Conservation (phyloP, 2,888 invertebrate genomes). For the Dasysyrphus tricinctus region DNA sequence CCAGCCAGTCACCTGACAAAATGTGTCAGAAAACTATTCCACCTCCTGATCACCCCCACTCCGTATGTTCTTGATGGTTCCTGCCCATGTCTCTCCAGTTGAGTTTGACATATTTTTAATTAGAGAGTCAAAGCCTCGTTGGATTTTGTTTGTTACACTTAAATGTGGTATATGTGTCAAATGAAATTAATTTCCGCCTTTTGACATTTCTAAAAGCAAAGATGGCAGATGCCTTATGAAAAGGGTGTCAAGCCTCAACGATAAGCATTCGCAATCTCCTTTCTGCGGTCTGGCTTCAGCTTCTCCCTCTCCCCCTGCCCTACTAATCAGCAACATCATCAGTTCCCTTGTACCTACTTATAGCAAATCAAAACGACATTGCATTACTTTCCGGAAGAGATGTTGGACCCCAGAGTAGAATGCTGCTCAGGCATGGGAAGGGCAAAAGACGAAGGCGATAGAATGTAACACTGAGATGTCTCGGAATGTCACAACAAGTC, state of each 20-base stretch:
- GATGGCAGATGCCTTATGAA: constrained; percentile 62
- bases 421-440: neutral
- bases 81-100: constrained; percentile 41
- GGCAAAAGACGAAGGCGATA: constrained; percentile 35
- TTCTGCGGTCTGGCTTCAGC: constrained; percentile 46
- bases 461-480: constrained; percentile 53
- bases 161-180: constrained; percentile 73
- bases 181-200: constrained; percentile 74
- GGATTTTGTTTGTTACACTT: constrained; percentile 73
- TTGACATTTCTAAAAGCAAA: constrained; percentile 63
- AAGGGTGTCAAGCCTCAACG: constrained; percentile 65
- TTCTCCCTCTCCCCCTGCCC: neutral
- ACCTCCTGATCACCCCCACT: neutral
- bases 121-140: constrained; percentile 67
- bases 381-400: constrained; percentile 70
- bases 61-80: neutral
- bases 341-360: constrained; percentile 40
- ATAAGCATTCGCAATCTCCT: constrained; percentile 73
- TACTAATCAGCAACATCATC: constrained; percentile 36
- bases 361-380: constrained; percentile 70
- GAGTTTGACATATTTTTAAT: constrained; percentile 72
- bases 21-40: constrained; percentile 67
- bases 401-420: constrained; percentile 43
- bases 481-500: constrained; percentile 67
- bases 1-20: constrained; percentile 55